Base-by-base conservation (phyloP, 2,797 vertebrate species). In the Oceanodroma leucorhoa region DNA sequence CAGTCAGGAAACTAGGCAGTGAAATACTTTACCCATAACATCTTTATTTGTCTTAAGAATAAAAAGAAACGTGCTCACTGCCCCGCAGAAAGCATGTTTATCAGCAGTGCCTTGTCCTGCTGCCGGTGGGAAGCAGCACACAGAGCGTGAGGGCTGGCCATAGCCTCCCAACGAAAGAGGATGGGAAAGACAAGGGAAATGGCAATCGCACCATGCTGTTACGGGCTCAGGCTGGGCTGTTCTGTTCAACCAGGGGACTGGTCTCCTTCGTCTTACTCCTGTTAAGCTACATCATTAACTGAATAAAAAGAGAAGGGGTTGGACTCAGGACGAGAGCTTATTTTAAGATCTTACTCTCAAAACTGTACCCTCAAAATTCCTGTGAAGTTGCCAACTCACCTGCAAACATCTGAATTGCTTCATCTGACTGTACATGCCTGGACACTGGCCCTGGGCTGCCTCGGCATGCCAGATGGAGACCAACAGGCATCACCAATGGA, bases 381-480 rank as follows among this genome's bases (percentile, higher is more conserved):
- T n/a, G 11, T 72, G 23, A 77, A 54, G 10, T 24, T 92, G 32
- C 24, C 51, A 30, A 9, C 6, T 67, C 17, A 46, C 15, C 38
- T 40, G 38, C 34, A 86, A 65, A 86, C 27, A 50, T 24, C 30
- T n/a, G 22, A 71, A 53, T 24, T 16, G 7, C 29, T 90, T 67
- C 64, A 50, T 38, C 34, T 62, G 26, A 23, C 18, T 29, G 16
- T 51, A 16, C 6, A 10, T 0, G 0, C 8, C 30, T 23, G 27
- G 36, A 14, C 0, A 0, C 17, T 58, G 73, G 32, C 29, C 43
- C 38, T 34, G 40, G 5, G 15, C 36, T 88, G 32, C n/a, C 38
- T 54, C 2, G 0, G 5, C 3, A 2, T 17, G 40, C 12, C 36
- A 5, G 2, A 3, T 1, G 17, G 45, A 66, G 38, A 48, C 26